Percentiles rank a stretch among this genome's conserved stretches.
phyloP scores from a whole-genome alignment of 2,113 vertebrate species.

The Xenotilapia longispinis region DNA sequence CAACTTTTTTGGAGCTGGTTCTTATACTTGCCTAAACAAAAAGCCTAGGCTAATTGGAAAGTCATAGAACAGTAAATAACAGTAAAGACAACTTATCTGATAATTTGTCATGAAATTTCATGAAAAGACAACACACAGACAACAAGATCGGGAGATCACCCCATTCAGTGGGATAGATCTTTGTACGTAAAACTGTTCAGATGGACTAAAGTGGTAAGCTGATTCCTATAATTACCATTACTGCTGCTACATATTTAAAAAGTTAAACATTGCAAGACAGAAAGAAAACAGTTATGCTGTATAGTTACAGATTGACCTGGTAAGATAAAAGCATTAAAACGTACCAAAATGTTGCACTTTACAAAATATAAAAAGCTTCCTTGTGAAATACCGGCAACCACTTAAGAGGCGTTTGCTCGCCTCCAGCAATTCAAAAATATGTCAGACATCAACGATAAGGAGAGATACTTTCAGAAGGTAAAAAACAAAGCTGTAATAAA shows the following conservation, averaged over 20 bases:
- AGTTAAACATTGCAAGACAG: neutral
- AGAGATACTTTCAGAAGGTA: neutral
- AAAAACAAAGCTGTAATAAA: neutral
- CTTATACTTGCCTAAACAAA: neutral
- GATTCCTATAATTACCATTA: neutral
- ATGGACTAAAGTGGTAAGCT: neutral
- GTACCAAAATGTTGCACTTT: neutral
- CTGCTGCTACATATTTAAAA: neutral
- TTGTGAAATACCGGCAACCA: neutral
- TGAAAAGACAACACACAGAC: neutral
- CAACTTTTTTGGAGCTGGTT: neutral
- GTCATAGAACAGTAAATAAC: neutral
- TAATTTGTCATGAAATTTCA: neutral
- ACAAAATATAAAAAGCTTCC: neutral
- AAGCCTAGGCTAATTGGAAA: neutral
- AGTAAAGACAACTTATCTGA: neutral
- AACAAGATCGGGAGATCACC: neutral
- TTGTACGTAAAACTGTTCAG: neutral
- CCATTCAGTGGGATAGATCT: neutral
- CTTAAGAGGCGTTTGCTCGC: neutral
- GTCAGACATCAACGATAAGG: neutral
- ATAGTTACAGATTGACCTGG: neutral
- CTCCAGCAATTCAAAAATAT: neutral
- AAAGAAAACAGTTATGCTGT: neutral
- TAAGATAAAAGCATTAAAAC: neutral